Evolutionary conservation across 2,113 vertebrate genomes (phyloP).

Genomic region (Sula dactylatra): DNA sequence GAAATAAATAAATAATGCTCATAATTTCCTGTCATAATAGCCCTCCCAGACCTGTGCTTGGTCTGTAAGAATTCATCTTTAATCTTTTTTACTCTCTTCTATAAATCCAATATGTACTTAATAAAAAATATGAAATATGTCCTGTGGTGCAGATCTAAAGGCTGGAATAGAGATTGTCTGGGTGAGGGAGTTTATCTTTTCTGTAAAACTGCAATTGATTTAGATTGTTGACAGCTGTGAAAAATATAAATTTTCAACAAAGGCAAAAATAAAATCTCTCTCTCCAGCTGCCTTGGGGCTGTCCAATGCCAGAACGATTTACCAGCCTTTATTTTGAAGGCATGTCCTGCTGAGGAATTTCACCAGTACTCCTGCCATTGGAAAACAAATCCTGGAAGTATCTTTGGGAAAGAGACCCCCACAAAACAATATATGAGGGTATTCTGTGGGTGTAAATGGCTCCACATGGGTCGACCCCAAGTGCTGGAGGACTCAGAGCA

Average conservation of each 20-base stretch:
- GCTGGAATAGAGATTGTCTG: conserved; percentile 60
- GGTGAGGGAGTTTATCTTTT: conserved; percentile 60
- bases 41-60: conserved; percentile 47
- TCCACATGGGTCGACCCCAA: background rate
- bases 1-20: conserved; percentile 26
- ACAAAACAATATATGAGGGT: background rate
- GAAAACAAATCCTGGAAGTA: background rate
- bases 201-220: conserved; percentile 61
- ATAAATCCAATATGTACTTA: conserved; percentile 69
- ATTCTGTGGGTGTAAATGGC: background rate
- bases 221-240: conserved; percentile 64
- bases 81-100: conserved; percentile 58
- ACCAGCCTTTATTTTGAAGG: conserved; percentile 34
- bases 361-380: background rate
- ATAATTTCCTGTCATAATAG: conserved; percentile 67
- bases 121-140: conserved; percentile 71
- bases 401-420: conserved; percentile 8
- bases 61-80: conserved; percentile 60
- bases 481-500: background rate
- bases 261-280: conserved; percentile 48
- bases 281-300: conserved; percentile 10
- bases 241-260: conserved; percentile 52
- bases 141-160: conserved; percentile 64
- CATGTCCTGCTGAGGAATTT: background rate
- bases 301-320: conserved; percentile 26